phyloP scores from a whole-genome alignment of 2,113 vertebrate genomes.

The Aviceda subcristata region DNA sequence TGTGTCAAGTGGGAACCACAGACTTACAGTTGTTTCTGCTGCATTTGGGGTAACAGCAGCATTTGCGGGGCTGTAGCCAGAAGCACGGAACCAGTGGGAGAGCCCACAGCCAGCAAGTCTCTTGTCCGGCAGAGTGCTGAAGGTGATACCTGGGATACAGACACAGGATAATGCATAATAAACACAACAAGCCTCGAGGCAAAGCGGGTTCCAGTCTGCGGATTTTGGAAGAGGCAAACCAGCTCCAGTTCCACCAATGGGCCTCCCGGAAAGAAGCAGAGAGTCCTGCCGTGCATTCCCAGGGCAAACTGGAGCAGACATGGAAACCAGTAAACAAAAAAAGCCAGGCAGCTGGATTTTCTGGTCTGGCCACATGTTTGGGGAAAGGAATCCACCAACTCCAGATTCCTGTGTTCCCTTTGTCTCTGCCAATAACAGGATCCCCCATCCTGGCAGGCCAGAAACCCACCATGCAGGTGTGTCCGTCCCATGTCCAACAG shows the following conservation, averaged over 20 bases:
- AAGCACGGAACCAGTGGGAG: background rate
- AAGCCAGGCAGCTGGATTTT: constrained; percentile 23
- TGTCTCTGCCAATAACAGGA: background rate
- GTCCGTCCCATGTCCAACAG: background rate
- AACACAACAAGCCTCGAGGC: background rate
- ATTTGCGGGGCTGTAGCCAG: background rate
- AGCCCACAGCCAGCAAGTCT: background rate
- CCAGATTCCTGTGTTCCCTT: background rate
- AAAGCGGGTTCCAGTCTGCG: background rate
- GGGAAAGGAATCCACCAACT: constrained; percentile 14
- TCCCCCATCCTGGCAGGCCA: background rate
- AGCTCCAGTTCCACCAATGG: background rate
- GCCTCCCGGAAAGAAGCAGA: background rate
- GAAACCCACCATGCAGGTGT: background rate
- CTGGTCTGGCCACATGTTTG: constrained; percentile 28
- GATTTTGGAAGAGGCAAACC: background rate
- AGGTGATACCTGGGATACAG: background rate
- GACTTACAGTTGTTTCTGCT: background rate
- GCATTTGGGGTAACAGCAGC: background rate
- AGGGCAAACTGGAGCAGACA: background rate
- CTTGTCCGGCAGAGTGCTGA: background rate
- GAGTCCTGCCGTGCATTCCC: background rate
- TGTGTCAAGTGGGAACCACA: background rate
- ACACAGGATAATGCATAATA: background rate
- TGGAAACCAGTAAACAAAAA: constrained; percentile 27